Conservation (phyloP, 2,113 vertebrate species). For the Rhea pennata region DNA sequence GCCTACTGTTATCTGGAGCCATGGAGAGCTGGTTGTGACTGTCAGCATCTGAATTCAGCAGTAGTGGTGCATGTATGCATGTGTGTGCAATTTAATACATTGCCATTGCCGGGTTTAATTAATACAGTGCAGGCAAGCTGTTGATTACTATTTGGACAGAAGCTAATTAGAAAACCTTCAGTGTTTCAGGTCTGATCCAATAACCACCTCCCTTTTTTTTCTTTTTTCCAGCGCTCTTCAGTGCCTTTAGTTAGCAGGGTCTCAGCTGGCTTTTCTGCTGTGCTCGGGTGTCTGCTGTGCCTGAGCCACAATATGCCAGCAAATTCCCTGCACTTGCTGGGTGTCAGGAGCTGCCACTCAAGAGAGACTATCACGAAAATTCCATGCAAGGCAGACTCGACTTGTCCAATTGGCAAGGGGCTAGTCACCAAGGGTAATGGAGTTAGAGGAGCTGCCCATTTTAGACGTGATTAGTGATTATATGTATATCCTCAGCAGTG, state of each 20-base stretch:
- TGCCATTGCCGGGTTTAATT: not conserved
- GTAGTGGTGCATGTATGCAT: no score
- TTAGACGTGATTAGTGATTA: not conserved
- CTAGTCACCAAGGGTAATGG: not conserved
- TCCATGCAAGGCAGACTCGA: not conserved
- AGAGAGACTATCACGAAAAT: slow-evolving; percentile 50
- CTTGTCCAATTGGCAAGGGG: slow-evolving; percentile 12
- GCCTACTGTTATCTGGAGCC: not conserved
- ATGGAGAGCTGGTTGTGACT: not conserved
- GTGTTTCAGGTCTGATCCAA: not conserved
- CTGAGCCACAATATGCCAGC: not conserved
- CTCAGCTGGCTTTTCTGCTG: not conserved
- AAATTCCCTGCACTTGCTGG: not conserved
- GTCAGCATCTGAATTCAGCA: not conserved
- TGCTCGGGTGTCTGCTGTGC: not conserved
- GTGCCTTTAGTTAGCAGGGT: not conserved
- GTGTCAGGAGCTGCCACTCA: slow-evolving; percentile 45
- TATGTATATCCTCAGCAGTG: not conserved
- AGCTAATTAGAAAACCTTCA: not conserved
- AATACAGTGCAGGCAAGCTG: not conserved
- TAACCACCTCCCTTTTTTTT: not conserved
- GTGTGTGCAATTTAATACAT: not conserved
- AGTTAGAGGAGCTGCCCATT: not conserved
- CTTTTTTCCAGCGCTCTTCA: not conserved
- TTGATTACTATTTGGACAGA: not conserved